A percentile compares a stretch with the other conserved stretches of the same genome.
Evolutionary conservation across 2,113 vertebrate genomes (phyloP).

Genomic region (Eubucco bourcierii): DNA sequence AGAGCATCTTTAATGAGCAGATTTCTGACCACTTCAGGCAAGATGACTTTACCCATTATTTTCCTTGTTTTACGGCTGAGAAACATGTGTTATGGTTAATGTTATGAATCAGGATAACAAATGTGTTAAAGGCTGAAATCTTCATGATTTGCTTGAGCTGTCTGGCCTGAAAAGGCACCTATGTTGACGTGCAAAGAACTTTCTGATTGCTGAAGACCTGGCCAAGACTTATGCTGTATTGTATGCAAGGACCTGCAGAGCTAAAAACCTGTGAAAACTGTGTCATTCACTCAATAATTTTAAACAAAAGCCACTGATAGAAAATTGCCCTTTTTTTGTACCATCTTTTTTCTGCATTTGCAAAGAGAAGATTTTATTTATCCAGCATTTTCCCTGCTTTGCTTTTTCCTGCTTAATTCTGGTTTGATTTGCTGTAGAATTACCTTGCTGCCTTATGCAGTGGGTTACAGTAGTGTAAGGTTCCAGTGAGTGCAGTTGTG

Average conservation of each 20-base stretch:
- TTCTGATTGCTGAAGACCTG: background rate
- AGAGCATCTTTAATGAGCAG: background rate
- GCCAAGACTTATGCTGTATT: background rate
- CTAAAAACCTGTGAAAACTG: background rate
- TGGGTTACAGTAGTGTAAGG: background rate
- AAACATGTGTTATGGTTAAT: background rate
- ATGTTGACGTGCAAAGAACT: background rate
- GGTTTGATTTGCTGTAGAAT: background rate
- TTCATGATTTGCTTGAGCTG: background rate
- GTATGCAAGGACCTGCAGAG: background rate
- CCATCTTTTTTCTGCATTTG: background rate
- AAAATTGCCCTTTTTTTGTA: background rate
- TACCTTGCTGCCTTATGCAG: accelerated
- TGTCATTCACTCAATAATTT: background rate
- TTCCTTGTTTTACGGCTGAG: background rate
- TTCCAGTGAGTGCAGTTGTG: background rate
- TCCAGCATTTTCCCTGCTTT: background rate
- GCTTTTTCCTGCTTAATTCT: background rate
- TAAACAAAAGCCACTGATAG: background rate
- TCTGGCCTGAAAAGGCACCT: background rate
- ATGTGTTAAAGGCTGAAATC: background rate
- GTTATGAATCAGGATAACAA: background rate
- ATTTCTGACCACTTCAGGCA: background rate
- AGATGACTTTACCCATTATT: background rate
- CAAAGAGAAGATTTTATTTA: background rate